Percentiles rank a stretch among this genome's conserved stretches.
These are phyloP conservation scores for Aspiorhynchus laticeps DNA, from an alignment of 2,113 vertebrate species.

Conservation along the genomic window DNA sequence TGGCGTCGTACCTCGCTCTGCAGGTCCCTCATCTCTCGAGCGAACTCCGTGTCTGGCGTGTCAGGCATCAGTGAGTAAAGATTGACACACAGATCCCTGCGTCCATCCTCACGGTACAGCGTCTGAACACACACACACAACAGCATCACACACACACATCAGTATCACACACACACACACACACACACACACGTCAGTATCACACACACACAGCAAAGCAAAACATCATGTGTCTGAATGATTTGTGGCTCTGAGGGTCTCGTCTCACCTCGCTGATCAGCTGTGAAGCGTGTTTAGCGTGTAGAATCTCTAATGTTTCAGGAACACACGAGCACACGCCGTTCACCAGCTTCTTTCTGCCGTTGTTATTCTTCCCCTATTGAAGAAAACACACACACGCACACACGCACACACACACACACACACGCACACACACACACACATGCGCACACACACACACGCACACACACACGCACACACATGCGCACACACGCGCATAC, in stretches of 20 bases:
- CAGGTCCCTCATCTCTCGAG: slow-evolving; percentile 82
- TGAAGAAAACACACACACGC: slow-evolving; percentile 67
- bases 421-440: too few relatives aligned
- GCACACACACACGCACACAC: not conserved
- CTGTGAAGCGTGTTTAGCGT: slow-evolving; percentile 74
- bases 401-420: not conserved
- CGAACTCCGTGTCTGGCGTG: slow-evolving; percentile 85
- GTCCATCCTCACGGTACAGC: slow-evolving; percentile 62
- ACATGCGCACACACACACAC: not conserved
- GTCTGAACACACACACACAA: slow-evolving; percentile 53
- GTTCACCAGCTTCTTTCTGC: slow-evolving; percentile 58
- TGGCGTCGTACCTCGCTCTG: slow-evolving; percentile 83
- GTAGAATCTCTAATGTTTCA: slow-evolving; percentile 82
- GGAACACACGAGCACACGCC: slow-evolving; percentile 73
- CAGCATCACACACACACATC: not conserved
- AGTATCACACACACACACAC: not conserved
- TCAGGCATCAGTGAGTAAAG: slow-evolving; percentile 88
- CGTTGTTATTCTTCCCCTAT: slow-evolving; percentile 75
- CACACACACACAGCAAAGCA: not conserved
- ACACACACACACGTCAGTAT: not conserved
- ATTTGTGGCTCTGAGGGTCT: not conserved
- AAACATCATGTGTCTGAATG: not conserved
- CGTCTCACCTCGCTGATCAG: slow-evolving; percentile 10
- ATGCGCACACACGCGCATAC: too few relatives aligned
- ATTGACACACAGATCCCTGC: slow-evolving; percentile 54